Evolutionary conservation across 2,888 invertebrate species (phyloP), one percentile per base, ranked within the genome.

Genomic region (Hedya salicella): DNA sequence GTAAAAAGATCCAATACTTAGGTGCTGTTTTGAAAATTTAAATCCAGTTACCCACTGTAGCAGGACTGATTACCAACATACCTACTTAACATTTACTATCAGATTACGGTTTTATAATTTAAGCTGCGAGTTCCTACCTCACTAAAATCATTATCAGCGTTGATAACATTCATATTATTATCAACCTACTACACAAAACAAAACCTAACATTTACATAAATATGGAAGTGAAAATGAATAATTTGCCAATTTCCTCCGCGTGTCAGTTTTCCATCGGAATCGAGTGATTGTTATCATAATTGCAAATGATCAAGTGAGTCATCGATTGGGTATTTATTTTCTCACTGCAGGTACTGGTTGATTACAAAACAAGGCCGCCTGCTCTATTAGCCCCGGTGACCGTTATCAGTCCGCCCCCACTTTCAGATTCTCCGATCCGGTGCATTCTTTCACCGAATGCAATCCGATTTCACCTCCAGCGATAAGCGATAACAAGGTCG

Each of bases 401-500:
- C 70, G 71, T 71, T 78, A 78, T 74, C 75, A 73, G 56, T 57
- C 64, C 59, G 57, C 50, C 63, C 59, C 59, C 39, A 62, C 68
- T 62, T 66, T 66, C 69, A 60, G 59, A 57, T 25, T 21, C 46
- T 25, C 30, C 44, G 36, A 46, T 42, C 32, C 46, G 46, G 17
- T 62, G 56, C 62, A 62, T 66, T 54, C 42, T 48, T 62, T 21
- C 50, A 46, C 30, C 56, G 62, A 57, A 39, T 44, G 59, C 60
- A 52, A 48, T 57, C 19, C 50, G 57, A 70, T 68, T 71, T 77
- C 76, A 76, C 73, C 73, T 78, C 68, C 48, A 65, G 70, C 75
- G 88, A 87, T 88, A 87, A 82, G 77, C 69, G 63, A 66, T 50
- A 62, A 49, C 83, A 89, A 87, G 88, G 87, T 86, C 85, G 80